Percentiles rank a stretch among this genome's conserved stretches.
Evolutionary conservation across 2,113 vertebrate genomes (phyloP).

Genomic region (Xenopus laevis): DNA sequence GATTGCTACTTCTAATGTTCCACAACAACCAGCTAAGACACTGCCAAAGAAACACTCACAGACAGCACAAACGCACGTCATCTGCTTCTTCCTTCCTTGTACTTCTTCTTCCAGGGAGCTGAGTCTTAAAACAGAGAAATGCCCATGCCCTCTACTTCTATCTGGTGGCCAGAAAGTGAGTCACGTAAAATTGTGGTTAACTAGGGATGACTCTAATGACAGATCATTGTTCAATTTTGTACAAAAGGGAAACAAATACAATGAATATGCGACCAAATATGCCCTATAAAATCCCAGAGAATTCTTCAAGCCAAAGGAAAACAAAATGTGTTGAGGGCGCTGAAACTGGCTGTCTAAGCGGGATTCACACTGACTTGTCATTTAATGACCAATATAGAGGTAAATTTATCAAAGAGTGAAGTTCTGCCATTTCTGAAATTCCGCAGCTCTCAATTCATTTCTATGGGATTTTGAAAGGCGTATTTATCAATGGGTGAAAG

Average conservation of each 20-base stretch:
- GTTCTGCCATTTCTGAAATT: too few species aligned
- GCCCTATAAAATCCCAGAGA: neutral
- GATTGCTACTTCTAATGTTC: slow-evolving; percentile 94
- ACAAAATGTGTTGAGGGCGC: neutral
- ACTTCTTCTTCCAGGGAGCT: neutral
- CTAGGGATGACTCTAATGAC: neutral
- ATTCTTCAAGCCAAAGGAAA: neutral
- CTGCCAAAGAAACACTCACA: slow-evolving; percentile 99
- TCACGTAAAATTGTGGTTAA: slow-evolving; percentile 15
- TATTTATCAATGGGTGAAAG: too few species aligned
- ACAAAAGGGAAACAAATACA: slow-evolving; percentile 9
- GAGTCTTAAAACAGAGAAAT: slow-evolving; percentile 16
- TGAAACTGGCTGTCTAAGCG: neutral
- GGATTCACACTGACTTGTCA: too few species aligned
- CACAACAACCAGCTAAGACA: slow-evolving; percentile 99
- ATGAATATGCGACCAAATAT: slow-evolving; percentile 15
- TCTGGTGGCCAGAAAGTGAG: slow-evolving; percentile 20
- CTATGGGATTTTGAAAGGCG: too few species aligned
- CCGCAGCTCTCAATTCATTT: too few species aligned
- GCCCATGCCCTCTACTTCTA: slow-evolving; percentile 10
- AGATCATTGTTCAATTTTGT: slow-evolving; percentile 16
- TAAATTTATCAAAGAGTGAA: too few species aligned
- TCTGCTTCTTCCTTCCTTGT: neutral
- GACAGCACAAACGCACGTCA: slow-evolving; percentile 53
- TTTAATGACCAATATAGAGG: too few species aligned